Percentiles rank a stretch among this genome's conserved stretches.
Conservation (phyloP, 1,140 invertebrate species). For the Penaeus japonicus region DNA sequence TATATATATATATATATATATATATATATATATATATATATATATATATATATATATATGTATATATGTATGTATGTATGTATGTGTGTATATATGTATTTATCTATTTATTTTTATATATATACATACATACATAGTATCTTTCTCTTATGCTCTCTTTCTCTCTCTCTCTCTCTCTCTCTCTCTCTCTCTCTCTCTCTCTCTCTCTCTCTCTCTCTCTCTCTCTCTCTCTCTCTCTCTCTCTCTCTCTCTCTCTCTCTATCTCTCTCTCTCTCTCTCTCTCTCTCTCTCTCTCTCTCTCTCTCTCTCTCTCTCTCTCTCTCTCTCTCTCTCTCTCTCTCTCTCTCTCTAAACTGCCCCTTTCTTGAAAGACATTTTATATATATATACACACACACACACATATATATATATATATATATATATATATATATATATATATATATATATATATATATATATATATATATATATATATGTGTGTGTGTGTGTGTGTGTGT, state of each 20-base stretch:
- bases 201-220: too few relatives aligned
- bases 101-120: constrained; percentile 8
- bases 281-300: background rate
- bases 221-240: background rate
- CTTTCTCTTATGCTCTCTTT: background rate
- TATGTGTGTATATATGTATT: background rate
- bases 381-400: too few relatives aligned
- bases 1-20: constrained; percentile 23
- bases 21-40: constrained; percentile 19
- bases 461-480: too few relatives aligned
- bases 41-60: background rate
- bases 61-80: background rate
- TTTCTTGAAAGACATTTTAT: background rate
- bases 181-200: background rate
- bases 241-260: background rate
- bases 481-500: too few relatives aligned
- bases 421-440: too few relatives aligned
- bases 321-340: too few relatives aligned
- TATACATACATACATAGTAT: constrained; percentile 21
- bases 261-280: background rate
- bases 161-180: background rate
- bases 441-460: too few relatives aligned
- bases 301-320: background rate
- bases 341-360: background rate
- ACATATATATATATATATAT: too few relatives aligned